Evolutionary conservation across 2,888 invertebrate species (phyloP).

Genomic region (Sminthurides aquaticus): DNA sequence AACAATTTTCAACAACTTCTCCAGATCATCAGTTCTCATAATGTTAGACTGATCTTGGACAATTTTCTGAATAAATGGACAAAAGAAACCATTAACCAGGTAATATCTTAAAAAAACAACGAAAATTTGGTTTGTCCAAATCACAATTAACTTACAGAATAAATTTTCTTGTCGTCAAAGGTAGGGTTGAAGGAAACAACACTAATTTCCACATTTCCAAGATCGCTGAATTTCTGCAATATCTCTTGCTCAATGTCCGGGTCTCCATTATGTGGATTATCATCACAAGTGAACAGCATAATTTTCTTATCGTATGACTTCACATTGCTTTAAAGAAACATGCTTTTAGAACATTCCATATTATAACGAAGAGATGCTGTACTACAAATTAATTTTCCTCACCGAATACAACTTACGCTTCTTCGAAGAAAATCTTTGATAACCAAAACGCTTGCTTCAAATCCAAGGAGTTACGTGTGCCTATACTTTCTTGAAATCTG

Average conservation of each 20-base stretch:
- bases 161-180: constrained; percentile 25
- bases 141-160: constrained; percentile 21
- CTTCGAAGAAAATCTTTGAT: constrained; percentile 33
- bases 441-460: constrained; percentile 39
- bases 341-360: neutral
- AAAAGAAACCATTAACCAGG: constrained; percentile 9
- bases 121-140: no score
- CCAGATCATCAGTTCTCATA: constrained; percentile 23
- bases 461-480: constrained; percentile 26
- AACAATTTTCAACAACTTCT: constrained; percentile 29
- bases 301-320: constrained; percentile 31
- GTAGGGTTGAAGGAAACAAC: constrained; percentile 31
- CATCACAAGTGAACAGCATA: constrained; percentile 35
- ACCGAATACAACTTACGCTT: constrained; percentile 25
- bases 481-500: constrained; percentile 27
- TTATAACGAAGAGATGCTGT: neutral
- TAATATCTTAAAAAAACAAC: constrained; percentile 20
- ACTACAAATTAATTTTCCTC: neutral
- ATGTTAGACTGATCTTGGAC: constrained; percentile 23
- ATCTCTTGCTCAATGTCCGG: constrained; percentile 7
- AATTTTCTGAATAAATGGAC: constrained; percentile 5
- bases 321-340: constrained; percentile 28
- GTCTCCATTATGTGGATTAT: constrained; percentile 32
- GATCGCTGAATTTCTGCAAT: constrained; percentile 32
- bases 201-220: constrained; percentile 35